Base-by-base conservation (phyloP, 2,113 vertebrate genomes). In the Myiopsitta monachus region DNA sequence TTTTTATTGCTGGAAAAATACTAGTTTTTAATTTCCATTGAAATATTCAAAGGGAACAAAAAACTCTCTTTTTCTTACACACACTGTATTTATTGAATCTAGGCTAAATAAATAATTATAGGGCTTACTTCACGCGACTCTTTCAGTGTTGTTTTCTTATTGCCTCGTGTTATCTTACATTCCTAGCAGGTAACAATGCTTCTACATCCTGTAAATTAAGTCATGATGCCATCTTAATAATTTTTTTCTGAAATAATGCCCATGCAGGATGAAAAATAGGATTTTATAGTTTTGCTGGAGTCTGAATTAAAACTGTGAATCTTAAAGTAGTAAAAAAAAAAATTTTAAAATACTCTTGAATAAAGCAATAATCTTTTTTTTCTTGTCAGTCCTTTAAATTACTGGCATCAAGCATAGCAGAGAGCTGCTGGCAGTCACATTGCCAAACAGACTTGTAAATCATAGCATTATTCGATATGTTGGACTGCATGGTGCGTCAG, bases 91-190 rank as follows among this genome's bases (percentile, higher is more conserved):
- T 31, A 79, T 57, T 38, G 73, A 21, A 66, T 2, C 5, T n/a
- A 75, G 17, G 10, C 6, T 73, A 38, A 51, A 66, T 39, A 27
- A 75, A n/a, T 43, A 21, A 74, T 18, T 17, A 18, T 7, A 52
- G 1, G 30, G 8, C 0, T 59, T 83, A 91, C 12, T 75, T 82
- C 18, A 46, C 0, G 0, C 38, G 23, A 18, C 17, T 39, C 0
- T 82, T 81, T 55, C 13, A 47, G 16, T 49, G 9, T n/a, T 74
- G 9, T 47, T 92, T 83, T 52, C 27, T 57, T 81, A 26, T 7
- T 72, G 13, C 9, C 5, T 76, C 14, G 23, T 68, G 2, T 44
- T 77, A 16, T n/a, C 31, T 39, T 74, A 18, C 10, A 16, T 83
- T 70, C 23, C 12, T 78, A 78, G 14, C 5, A 68, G 31, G 18